Conservation (phyloP, 2,113 vertebrate genomes). For the Eurystomus gularis region DNA sequence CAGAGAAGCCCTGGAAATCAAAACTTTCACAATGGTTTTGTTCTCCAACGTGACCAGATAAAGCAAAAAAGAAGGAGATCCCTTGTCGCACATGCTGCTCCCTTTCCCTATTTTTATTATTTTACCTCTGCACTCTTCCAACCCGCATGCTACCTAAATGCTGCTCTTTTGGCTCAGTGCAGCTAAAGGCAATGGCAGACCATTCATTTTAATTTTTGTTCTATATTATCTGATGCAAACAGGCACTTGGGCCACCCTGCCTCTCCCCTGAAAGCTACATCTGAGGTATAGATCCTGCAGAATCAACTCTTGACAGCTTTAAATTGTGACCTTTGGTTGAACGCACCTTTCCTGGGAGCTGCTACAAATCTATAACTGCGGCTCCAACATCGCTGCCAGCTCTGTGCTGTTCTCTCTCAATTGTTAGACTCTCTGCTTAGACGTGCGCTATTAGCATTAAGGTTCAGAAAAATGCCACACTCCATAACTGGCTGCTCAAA, state of each 20-base stretch:
- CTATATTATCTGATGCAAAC: background rate
- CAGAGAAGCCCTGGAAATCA: background rate
- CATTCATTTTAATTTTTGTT: background rate
- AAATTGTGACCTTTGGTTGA: background rate
- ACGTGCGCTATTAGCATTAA: background rate
- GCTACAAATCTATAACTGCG: background rate
- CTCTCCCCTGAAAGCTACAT: background rate
- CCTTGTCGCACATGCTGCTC: background rate
- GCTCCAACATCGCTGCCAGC: background rate
- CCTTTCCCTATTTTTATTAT: background rate
- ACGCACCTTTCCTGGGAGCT: background rate
- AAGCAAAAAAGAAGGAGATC: background rate
- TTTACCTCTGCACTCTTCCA: background rate
- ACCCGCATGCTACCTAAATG: background rate
- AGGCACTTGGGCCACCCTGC: background rate
- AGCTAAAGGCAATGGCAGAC: background rate
- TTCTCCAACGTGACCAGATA: fast-evolving
- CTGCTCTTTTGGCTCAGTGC: background rate
- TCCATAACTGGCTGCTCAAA: background rate
- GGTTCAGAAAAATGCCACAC: background rate
- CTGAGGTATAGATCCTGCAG: background rate
- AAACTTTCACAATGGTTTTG: background rate
- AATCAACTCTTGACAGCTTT: background rate
- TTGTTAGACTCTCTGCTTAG: background rate
- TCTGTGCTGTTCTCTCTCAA: background rate